A percentile compares a stretch with the other conserved stretches of the same genome.
Conservation (phyloP, 2,113 vertebrate genomes). For the Syngnathus typhle region DNA sequence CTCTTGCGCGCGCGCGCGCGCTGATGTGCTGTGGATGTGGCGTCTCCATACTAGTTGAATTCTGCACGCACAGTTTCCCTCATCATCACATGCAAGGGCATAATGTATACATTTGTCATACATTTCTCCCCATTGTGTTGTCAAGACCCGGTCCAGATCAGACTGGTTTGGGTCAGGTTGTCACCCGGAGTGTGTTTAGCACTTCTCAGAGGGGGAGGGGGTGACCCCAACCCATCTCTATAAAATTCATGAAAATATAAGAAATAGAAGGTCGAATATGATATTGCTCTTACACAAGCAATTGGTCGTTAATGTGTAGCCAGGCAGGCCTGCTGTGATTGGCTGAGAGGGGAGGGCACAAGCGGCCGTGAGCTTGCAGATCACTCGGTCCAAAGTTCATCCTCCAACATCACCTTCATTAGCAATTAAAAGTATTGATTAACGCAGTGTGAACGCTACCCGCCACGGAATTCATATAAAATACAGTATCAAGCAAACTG, state of each 20-base stretch:
- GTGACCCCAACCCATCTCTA: background rate
- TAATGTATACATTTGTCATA: background rate
- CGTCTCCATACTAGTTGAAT: constrained; percentile 65
- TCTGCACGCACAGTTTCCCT: constrained; percentile 56
- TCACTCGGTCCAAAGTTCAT: constrained; percentile 63
- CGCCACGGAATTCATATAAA: background rate
- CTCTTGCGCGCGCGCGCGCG: background rate
- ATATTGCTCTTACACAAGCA: background rate
- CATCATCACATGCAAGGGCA: background rate
- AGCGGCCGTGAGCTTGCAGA: constrained; percentile 25
- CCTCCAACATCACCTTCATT: constrained; percentile 3
- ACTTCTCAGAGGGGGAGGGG: no score
- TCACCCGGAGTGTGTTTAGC: constrained; percentile 19
- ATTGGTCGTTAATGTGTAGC: constrained; percentile 55
- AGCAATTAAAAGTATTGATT: background rate
- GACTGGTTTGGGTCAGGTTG: constrained; percentile 51
- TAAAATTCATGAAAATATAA: background rate
- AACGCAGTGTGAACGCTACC: background rate
- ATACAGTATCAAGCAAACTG: background rate
- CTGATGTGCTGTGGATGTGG: constrained; percentile 57
- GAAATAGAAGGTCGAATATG: constrained; percentile 1
- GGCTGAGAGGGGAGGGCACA: constrained; percentile 46
- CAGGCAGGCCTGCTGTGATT: constrained; percentile 47
- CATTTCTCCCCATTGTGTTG: background rate
- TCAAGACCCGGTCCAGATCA: constrained; percentile 46